These are phyloP conservation scores for Rostratula benghalensis DNA, from an alignment of 2,113 vertebrate genomes.

Conservation along the genomic window DNA sequence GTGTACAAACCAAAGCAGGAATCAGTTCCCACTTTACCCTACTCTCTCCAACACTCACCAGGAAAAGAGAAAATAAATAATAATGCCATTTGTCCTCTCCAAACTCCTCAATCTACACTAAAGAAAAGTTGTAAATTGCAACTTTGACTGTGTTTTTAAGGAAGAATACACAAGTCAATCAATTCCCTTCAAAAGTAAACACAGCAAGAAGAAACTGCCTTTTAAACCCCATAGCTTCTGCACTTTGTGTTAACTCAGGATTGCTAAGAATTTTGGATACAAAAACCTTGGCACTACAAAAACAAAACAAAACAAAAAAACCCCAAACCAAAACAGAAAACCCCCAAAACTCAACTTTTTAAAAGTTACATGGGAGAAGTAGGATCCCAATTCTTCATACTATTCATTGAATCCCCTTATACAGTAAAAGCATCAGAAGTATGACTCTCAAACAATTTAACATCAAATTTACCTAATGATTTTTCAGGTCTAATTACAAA, in stretches of 20 bases:
- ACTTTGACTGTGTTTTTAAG: neutral
- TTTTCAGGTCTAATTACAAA: neutral
- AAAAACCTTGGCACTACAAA: neutral
- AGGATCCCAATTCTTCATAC: neutral
- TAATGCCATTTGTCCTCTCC: neutral
- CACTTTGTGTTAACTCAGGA: neutral
- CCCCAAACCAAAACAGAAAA: neutral
- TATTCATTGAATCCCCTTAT: neutral
- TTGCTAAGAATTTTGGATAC: neutral
- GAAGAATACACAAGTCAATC: neutral
- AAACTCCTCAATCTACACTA: neutral
- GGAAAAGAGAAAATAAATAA: neutral
- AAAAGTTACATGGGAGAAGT: neutral
- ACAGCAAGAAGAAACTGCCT: neutral
- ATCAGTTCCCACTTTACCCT: neutral
- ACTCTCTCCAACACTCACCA: neutral
- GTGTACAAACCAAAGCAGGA: neutral
- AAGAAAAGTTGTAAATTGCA: neutral
- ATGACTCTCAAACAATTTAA: neutral
- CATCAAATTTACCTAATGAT: neutral
- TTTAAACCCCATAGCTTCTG: neutral
- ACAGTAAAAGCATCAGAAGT: neutral
- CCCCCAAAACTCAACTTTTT: neutral
- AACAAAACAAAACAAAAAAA: neutral
- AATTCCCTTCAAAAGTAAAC: neutral